Evolutionary conservation across 2,797 vertebrate species (phyloP).

Genomic region (Lepus townsendii): DNA sequence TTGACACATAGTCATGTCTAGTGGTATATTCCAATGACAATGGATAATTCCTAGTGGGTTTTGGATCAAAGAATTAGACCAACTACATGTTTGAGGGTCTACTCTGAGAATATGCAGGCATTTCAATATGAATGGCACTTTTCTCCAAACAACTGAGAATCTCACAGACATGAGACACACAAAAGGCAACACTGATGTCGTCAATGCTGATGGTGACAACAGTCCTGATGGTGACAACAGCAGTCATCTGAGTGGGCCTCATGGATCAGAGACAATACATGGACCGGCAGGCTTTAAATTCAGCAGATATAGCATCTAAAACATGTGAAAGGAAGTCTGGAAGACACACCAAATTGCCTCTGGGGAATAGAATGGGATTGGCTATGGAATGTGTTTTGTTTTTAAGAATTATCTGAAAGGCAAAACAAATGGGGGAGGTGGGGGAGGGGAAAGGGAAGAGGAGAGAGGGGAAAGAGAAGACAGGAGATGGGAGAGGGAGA

Average conservation of each 20-base stretch:
- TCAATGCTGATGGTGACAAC: background rate
- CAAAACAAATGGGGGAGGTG: no score
- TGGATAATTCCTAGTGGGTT: background rate
- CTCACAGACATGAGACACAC: background rate
- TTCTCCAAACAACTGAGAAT: conserved; percentile 28
- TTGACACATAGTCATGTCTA: background rate
- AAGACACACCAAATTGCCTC: background rate
- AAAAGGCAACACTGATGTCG: background rate
- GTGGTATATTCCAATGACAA: background rate
- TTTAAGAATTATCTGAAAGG: no score
- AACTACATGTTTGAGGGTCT: background rate
- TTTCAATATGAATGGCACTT: conserved; percentile 34
- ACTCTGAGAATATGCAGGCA: background rate
- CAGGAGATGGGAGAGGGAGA: no score
- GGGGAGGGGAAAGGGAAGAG: no score
- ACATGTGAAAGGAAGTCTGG: background rate
- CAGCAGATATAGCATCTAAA: background rate
- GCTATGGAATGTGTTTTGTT: background rate
- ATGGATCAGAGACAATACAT: background rate
- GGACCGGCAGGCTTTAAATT: background rate
- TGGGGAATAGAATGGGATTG: background rate
- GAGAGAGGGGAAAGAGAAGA: no score
- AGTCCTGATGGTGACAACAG: background rate
- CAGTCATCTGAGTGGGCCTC: background rate
- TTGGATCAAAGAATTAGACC: background rate